These are phyloP conservation scores for Dermatemys mawii DNA, from an alignment of 2,113 vertebrate genomes.

Conservation along the genomic window DNA sequence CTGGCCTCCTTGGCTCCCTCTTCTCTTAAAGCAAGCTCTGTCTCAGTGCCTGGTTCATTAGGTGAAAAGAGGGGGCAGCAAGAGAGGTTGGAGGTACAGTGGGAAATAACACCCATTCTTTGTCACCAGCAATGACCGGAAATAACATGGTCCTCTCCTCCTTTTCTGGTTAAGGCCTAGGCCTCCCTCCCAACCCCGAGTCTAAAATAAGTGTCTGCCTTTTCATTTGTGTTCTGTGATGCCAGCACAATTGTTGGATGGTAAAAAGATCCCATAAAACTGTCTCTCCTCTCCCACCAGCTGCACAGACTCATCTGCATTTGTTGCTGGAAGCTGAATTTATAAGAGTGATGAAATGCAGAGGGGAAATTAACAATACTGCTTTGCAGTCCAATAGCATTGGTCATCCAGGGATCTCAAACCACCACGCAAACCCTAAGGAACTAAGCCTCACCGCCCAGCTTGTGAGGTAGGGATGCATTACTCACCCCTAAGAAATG, in stretches of 20 bases:
- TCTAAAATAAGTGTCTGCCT: neutral
- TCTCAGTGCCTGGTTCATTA: neutral
- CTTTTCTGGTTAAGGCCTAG: neutral
- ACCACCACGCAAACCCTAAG: neutral
- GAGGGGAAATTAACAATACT: neutral
- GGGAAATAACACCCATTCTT: neutral
- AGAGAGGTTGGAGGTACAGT: neutral
- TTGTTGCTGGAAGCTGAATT: neutral
- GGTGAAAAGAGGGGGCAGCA: too few species aligned
- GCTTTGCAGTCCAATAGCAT: neutral
- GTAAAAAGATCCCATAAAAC: neutral
- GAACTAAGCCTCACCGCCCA: neutral
- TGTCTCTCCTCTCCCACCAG: fast-evolving
- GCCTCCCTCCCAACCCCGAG: neutral
- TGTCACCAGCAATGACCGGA: neutral
- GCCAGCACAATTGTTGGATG: slow-evolving; percentile 5
- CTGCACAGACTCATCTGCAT: neutral
- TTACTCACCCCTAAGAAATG: too few species aligned
- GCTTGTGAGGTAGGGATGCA: neutral
- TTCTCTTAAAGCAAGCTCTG: neutral
- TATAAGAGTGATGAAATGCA: neutral
- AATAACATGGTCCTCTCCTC: neutral
- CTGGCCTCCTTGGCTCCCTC: neutral
- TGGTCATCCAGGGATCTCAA: neutral
- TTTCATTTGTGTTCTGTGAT: neutral